Base-by-base conservation (phyloP, 2,888 invertebrate genomes). In the Ptycholaimellus sp. region DNA sequence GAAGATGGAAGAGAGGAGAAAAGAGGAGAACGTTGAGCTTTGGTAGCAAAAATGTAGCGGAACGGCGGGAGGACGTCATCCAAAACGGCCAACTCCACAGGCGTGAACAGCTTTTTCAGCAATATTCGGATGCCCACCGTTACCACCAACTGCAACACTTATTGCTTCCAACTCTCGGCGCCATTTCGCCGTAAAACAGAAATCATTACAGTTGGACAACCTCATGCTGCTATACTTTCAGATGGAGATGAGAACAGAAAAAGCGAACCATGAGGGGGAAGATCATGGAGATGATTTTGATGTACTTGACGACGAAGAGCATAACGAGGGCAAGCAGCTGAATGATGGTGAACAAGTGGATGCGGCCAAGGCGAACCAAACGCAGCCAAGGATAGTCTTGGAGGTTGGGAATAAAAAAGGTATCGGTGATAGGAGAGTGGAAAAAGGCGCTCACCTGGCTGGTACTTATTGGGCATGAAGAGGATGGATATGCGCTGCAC, bases 341-440 rank as follows among this genome's bases (percentile, higher is more conserved):
- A 25, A 63, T 51, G 36, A 53, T 29, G n/a, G 63, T 63, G 49
- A 62, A 64, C 16, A 62, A 44, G 43, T 64, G 62, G 17, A 62
- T 60, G 11, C 55, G 45, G 11, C 38, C 44, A 41, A 53, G 46
- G n/a, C 44, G 43, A 2, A 53, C 56, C 22, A 43, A 35, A 9
- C 54, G 45, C 19, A 56, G 40, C 48, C 52, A 56, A 7, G 32
- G 38, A 36, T 55, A 41, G 42, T 50, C 56, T 2, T 57, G 56
- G 38, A 43, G 25, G 16, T 18, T 9, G 9, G n/a, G n/a, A 11
- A 27, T 9, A 27, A 27, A 11, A 27, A n/a, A 27, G n/a, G 11
- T 27, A 27, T 27, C n/a, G n/a, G n/a, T 27, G 11, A 27, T 11
- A 11, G 11, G n/a, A 27, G 9, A 27, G 11, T 11, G 27, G 27